These are phyloP conservation scores for Hydrolagus colliei DNA, from an alignment of 2,797 vertebrate genomes.

Conservation along the genomic window DNA sequence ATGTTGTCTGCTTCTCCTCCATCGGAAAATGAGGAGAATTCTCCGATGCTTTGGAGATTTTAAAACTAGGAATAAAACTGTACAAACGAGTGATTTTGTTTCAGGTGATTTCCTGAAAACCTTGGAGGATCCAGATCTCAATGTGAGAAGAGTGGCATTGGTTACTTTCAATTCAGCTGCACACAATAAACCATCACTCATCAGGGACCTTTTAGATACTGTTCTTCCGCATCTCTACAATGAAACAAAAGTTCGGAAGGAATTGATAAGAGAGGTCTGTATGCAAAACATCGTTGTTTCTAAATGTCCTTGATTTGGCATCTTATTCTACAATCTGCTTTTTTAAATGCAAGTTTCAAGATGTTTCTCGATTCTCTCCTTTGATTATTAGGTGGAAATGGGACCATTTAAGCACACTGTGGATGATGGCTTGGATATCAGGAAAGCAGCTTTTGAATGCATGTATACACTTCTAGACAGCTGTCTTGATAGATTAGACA, in stretches of 20 bases:
- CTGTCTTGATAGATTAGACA: constrained; percentile 81
- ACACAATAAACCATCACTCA: constrained; percentile 82
- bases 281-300: not conserved
- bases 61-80: not conserved
- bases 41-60: not conserved
- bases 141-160: constrained; percentile 78
- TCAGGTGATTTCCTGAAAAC: constrained; percentile 86
- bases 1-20: too few relatives aligned
- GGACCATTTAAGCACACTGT: constrained; percentile 85
- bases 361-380: not conserved
- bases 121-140: constrained; percentile 81
- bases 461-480: constrained; percentile 86
- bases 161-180: constrained; percentile 85
- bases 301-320: not conserved
- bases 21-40: not conserved
- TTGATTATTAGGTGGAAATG: constrained; percentile 72
- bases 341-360: not conserved
- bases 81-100: constrained; percentile 31
- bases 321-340: not conserved
- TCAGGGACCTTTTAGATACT: constrained; percentile 78
- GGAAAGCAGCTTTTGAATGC: constrained; percentile 85
- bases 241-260: constrained; percentile 86
- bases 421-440: constrained; percentile 78
- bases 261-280: constrained; percentile 78
- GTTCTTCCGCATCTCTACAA: constrained; percentile 85